Conservation (phyloP, 2,888 invertebrate genomes). For the Monopis laevigella region DNA sequence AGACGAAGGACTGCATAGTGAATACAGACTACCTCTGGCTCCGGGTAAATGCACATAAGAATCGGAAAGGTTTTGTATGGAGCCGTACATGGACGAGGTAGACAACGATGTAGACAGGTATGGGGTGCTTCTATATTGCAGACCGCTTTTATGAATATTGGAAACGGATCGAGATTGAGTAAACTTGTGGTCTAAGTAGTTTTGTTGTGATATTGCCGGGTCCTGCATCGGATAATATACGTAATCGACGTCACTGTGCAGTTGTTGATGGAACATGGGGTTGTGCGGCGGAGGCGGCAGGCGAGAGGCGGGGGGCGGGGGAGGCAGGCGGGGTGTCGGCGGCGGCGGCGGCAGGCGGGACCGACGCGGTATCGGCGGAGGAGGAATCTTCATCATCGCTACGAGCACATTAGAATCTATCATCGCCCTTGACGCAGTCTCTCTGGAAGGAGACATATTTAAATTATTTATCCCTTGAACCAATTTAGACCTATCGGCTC, state of each 20-base stretch:
- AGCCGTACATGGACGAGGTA: constrained; percentile 76
- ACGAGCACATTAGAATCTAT: constrained; percentile 63
- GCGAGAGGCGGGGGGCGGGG: constrained; percentile 79
- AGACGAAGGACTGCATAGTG: constrained; percentile 56
- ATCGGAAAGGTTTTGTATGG: constrained; percentile 82
- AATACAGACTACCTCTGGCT: constrained; percentile 71
- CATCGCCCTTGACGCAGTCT: constrained; percentile 39
- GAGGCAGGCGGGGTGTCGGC: constrained; percentile 70
- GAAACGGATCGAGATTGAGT: constrained; percentile 72
- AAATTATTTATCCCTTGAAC: constrained; percentile 51
- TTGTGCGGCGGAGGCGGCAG: constrained; percentile 82
- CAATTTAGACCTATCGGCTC: constrained; percentile 70
- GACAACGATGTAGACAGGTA: constrained; percentile 76
- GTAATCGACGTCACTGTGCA: constrained; percentile 91
- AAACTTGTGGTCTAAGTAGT: constrained; percentile 89
- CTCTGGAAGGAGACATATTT: constrained; percentile 56
- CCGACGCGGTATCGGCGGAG: constrained; percentile 64
- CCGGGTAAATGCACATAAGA: constrained; percentile 76
- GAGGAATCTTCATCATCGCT: constrained; percentile 70
- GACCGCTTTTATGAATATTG: constrained; percentile 73
- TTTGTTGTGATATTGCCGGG: constrained; percentile 88
- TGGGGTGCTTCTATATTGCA: constrained; percentile 85
- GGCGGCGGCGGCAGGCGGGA: constrained; percentile 76
- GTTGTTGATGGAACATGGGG: constrained; percentile 87
- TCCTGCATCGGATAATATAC: constrained; percentile 92